These are phyloP conservation scores for Lepidurus arcticus DNA, from an alignment of 1,140 invertebrate species.

Conservation along the genomic window DNA sequence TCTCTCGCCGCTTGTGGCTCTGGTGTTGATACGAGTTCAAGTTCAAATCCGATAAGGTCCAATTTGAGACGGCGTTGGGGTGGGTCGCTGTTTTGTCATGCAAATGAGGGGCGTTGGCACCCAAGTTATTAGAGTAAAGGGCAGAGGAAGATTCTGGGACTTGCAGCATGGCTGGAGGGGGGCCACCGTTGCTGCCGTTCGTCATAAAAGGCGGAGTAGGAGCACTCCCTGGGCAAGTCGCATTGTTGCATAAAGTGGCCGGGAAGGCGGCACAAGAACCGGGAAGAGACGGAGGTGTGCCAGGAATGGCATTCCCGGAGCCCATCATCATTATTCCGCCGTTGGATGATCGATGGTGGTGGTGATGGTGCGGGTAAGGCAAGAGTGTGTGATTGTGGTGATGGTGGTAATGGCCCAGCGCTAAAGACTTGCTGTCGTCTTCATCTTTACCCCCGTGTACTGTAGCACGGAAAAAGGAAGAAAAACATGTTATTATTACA, in stretches of 20 bases:
- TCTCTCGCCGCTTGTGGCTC: neutral
- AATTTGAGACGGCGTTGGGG: slow-evolving; percentile 18
- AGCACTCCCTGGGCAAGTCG: neutral
- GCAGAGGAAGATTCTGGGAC: neutral
- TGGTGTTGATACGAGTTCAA: neutral
- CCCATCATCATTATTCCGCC: slow-evolving; percentile 2
- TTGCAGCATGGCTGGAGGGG: neutral
- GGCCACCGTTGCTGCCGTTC: neutral
- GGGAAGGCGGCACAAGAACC: neutral
- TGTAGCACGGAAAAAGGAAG: neutral
- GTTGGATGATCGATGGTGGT: slow-evolving; percentile 4
- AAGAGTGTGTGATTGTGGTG: neutral
- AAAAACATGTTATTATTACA: neutral
- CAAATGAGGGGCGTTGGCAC: slow-evolving; percentile 20
- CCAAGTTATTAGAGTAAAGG: slow-evolving; percentile 12
- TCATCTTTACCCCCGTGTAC: neutral
- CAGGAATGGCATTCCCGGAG: neutral
- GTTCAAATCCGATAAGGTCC: neutral
- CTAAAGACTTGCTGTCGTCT: neutral
- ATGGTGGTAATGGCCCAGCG: neutral
- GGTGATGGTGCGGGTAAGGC: neutral
- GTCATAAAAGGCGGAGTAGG: neutral
- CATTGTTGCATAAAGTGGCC: neutral
- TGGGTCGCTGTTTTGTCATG: slow-evolving; percentile 13
- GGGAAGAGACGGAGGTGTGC: neutral